phyloP scores from a whole-genome alignment of 2,113 vertebrate genomes.

The Nannobrachium achirus region DNA sequence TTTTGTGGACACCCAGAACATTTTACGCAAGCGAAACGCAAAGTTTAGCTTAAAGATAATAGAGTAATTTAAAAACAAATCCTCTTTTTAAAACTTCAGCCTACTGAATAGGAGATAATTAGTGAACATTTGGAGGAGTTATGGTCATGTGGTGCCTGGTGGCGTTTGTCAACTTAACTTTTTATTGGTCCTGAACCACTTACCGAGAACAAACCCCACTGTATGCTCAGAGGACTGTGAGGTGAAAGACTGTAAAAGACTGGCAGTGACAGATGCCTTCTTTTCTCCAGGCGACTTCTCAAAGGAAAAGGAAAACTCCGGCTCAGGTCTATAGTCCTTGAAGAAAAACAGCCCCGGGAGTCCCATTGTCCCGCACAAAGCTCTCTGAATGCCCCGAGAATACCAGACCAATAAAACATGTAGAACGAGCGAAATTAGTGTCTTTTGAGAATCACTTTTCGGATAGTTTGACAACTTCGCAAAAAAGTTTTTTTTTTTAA shows the following conservation, averaged over 20 bases:
- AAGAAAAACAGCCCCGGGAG: not conserved
- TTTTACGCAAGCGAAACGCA: too few relatives aligned
- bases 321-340: slow-evolving; percentile 5
- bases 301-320: slow-evolving; percentile 33
- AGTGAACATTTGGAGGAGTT: not conserved
- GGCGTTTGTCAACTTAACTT: slow-evolving; percentile 8
- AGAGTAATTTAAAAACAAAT: too few relatives aligned
- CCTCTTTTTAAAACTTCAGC: not conserved
- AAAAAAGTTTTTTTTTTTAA: too few relatives aligned
- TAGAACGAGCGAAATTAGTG: too few relatives aligned
- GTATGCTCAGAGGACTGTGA: slow-evolving; percentile 7
- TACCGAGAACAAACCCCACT: slow-evolving; percentile 15
- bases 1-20: too few relatives aligned
- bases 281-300: slow-evolving; percentile 13
- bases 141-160: too few relatives aligned
- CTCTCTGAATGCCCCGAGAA: slow-evolving; percentile 5
- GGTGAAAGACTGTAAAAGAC: slow-evolving; percentile 20
- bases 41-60: too few relatives aligned
- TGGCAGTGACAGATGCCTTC: slow-evolving; percentile 27
- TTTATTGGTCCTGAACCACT: slow-evolving; percentile 10
- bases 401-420: not conserved
- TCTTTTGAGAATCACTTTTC: not conserved
- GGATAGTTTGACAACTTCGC: slow-evolving; percentile 3
- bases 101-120: not conserved
- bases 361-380: slow-evolving; percentile 1